Percentiles rank a stretch among this genome's conserved stretches.
These are phyloP conservation scores for Tetrapedia diversipes DNA, from an alignment of 2,888 invertebrate genomes.

Conservation along the genomic window DNA sequence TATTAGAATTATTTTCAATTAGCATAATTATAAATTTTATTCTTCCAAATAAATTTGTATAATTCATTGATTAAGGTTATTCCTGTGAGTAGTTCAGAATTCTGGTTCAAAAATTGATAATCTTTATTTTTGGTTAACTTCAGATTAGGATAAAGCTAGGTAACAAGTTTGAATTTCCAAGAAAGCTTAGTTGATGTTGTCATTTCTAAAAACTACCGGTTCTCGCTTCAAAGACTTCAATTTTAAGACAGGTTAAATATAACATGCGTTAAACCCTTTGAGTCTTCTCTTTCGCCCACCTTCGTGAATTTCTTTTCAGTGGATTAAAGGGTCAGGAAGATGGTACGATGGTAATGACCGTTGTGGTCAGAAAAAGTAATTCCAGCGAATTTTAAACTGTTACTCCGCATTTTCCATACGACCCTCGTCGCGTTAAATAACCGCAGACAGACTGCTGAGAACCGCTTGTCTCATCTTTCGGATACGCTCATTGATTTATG, in stretches of 20 bases:
- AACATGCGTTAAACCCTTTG: not conserved
- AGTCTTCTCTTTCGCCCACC: not conserved
- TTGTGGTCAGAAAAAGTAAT: constrained; percentile 40
- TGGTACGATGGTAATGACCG: constrained; percentile 28
- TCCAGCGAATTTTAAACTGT: constrained; percentile 40
- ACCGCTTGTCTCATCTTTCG: constrained; percentile 36
- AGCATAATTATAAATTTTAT: no score
- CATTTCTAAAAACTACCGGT: no score
- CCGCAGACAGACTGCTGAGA: constrained; percentile 59
- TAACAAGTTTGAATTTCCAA: no score
- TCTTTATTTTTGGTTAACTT: no score
- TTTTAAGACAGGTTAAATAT: not conserved
- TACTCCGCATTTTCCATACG: constrained; percentile 23
- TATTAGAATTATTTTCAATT: no score
- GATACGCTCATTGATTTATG: constrained; percentile 59
- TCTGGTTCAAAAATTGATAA: no score
- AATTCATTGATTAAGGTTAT: no score
- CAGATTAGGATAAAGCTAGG: no score
- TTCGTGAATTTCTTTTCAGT: not conserved
- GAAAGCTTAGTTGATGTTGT: no score
- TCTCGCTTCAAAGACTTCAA: no score
- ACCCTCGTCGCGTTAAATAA: constrained; percentile 35
- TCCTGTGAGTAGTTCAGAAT: no score
- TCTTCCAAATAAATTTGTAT: no score
- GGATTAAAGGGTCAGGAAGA: constrained; percentile 18